Base-by-base conservation (phyloP, 2,113 vertebrate species). In the Malaclemys terrapin region DNA sequence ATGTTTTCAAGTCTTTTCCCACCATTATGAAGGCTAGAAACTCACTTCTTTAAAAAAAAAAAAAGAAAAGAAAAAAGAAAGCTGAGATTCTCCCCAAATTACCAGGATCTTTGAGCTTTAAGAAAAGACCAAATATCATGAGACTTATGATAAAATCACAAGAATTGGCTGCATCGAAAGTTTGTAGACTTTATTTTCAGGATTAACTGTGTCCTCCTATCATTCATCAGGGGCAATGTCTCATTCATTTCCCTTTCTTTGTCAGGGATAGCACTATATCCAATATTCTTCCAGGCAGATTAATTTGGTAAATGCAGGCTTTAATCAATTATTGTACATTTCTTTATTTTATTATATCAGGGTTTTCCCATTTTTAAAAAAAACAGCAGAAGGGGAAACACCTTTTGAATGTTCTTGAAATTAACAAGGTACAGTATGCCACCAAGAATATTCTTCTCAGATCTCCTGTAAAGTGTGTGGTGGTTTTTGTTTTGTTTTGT, bases 311-410 rank as follows among this genome's bases (percentile, higher is more conserved):
- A 56, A 25, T 56, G 24, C 8, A 53, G 88, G 10, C 14, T 54
- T 95, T 92, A 11, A 75, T 92, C 86, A 85, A 87, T 38, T 88
- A 35, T 12, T 52, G 35, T 7, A 13, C 14, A 57, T 84, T 75
- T 20, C 5, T 82, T 35, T 1, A 5, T 88, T 84, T 27, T 4
- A 42, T 79, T 50, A 5, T 17, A 6, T 24, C 0, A 5, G 38
- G 8, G 9, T 86, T 92, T 92, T 69, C 76, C 72, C 29, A 57
- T 6, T 72, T 78, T 92, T 19, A 14, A 2, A 14, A 50, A 31
- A 17, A 85, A 10, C 14, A 72, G 78, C 42, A 84, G 45, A 35
- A 3, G 0, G 0, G 38, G 6, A 69, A 86, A 52, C 4, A 84
- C 85, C 38, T 78, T 78, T 78, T 69, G 85, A 50, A 10, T 27